Conservation (phyloP, 1,140 invertebrate genomes). For the Condylostylus longicornis region DNA sequence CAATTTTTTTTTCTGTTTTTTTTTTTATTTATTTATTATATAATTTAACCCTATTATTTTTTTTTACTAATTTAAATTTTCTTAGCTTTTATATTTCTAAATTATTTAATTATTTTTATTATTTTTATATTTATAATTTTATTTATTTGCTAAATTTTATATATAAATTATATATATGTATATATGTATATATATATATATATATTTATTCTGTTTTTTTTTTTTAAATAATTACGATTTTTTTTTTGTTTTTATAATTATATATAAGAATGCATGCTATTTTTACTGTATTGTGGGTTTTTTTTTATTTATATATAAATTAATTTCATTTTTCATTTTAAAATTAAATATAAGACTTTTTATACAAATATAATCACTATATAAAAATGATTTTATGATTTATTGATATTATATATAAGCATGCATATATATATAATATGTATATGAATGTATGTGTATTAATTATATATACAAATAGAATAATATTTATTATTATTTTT, state of each 20-base stretch:
- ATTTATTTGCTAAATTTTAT: neutral
- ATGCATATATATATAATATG: too few relatives aligned
- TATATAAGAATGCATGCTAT: slow-evolving; percentile 26
- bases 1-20: neutral
- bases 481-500: too few relatives aligned
- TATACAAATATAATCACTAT: too few relatives aligned
- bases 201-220: slow-evolving; percentile 9
- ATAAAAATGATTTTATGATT: too few relatives aligned
- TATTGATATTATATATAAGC: too few relatives aligned
- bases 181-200: slow-evolving; percentile 9
- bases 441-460: too few relatives aligned
- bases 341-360: too few relatives aligned
- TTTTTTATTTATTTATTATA: neutral
- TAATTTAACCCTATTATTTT: neutral
- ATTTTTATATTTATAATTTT: slow-evolving; percentile 3
- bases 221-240: slow-evolving; percentile 11
- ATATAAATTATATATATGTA: neutral
- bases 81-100: neutral
- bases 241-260: slow-evolving; percentile 7
- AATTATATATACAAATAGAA: too few relatives aligned
- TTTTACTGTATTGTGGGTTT: slow-evolving; percentile 12
- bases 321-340: too few relatives aligned
- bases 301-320: slow-evolving; percentile 8
- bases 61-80: neutral
- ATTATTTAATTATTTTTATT: too few relatives aligned